phyloP scores from a whole-genome alignment of 2,888 invertebrate species.

The Oscheius sp. region DNA sequence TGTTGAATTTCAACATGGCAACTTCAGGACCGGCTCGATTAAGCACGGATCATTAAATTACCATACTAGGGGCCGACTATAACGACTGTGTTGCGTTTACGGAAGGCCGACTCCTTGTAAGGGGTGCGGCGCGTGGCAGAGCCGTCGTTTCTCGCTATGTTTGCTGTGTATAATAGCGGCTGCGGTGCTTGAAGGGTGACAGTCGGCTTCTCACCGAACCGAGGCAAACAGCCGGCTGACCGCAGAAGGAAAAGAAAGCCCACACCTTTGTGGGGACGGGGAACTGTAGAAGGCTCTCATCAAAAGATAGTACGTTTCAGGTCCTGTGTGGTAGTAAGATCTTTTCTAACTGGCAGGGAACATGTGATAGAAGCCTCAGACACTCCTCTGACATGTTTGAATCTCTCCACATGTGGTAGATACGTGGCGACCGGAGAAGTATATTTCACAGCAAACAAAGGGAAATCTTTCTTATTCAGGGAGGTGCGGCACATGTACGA shows the following conservation, averaged over 20 bases:
- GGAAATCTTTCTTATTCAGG: neutral
- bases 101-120: conserved; percentile 2
- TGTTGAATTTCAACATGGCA: neutral
- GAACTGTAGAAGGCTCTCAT: neutral
- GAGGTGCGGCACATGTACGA: conserved; percentile 9
- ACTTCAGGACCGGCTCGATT: conserved; percentile 17
- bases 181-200: conserved; percentile 37
- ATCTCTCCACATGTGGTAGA: conserved; percentile 62
- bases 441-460: neutral
- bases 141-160: conserved; percentile 33
- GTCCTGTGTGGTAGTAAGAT: conserved; percentile 27
- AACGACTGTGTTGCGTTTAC: neutral
- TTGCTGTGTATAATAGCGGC: conserved; percentile 37
- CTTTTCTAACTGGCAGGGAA: conserved; percentile 20
- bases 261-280: no score
- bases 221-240: conserved; percentile 26
- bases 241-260: conserved; percentile 9
- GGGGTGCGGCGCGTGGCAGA: conserved; percentile 32
- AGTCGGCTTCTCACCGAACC: conserved; percentile 36
- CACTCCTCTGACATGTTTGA: conserved; percentile 56
- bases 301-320: conserved; percentile 11
- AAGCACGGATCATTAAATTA: conserved; percentile 18
- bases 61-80: conserved; percentile 1
- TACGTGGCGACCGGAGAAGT: conserved; percentile 68
- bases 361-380: conserved; percentile 33